A percentile compares a stretch with the other conserved stretches of the same genome.
Conservation (phyloP, 2,888 invertebrate genomes). For the Idaea dimidiata region DNA sequence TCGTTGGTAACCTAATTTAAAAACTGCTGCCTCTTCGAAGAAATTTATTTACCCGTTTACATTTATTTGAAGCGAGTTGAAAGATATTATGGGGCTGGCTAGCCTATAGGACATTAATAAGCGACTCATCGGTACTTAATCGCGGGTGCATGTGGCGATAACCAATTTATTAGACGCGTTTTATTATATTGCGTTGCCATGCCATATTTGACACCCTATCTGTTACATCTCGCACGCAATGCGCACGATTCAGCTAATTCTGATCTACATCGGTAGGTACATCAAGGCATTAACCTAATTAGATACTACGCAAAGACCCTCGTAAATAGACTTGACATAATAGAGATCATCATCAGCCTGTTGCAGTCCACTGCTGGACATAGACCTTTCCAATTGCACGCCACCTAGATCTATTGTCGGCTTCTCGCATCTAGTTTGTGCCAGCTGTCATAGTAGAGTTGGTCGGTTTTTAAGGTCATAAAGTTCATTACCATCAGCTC, state of each 20-base stretch:
- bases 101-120: slow-evolving; percentile 40
- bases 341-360: no score
- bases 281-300: background rate
- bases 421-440: no score
- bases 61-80: background rate
- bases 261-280: background rate
- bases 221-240: slow-evolving; percentile 36
- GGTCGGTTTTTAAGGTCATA: background rate
- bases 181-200: slow-evolving; percentile 35
- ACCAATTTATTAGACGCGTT: slow-evolving; percentile 37
- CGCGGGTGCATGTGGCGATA: slow-evolving; percentile 50
- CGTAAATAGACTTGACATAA: background rate
- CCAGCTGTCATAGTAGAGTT: background rate
- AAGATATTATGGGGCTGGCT: slow-evolving; percentile 16
- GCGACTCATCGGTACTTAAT: slow-evolving; percentile 49
- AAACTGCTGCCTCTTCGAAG: background rate
- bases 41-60: background rate
- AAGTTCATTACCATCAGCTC: no score
- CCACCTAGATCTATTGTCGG: no score
- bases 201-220: slow-evolving; percentile 30
- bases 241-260: slow-evolving; percentile 9
- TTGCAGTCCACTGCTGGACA: no score
- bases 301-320: background rate
- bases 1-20: background rate
- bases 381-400: no score